Evolutionary conservation across 2,888 invertebrate species (phyloP).

Genomic region (Diabrotica balteata): DNA sequence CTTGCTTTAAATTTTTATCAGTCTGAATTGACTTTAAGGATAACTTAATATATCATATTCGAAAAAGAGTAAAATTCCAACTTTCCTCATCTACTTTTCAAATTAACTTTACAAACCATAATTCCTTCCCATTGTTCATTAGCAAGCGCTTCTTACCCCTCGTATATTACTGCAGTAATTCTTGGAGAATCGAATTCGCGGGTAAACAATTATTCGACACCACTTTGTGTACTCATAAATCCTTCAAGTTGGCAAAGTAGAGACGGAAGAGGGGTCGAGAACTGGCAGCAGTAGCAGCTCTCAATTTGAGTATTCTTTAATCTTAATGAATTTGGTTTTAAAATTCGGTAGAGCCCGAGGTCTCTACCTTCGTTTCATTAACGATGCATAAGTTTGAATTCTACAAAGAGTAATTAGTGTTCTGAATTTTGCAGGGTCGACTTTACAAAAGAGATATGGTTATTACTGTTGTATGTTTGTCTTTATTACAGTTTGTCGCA

Average conservation of each 20-base stretch:
- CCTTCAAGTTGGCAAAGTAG: conserved; percentile 1
- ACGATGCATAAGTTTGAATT: conserved; percentile 5
- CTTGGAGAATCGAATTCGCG: conserved; percentile 4
- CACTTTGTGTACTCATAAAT: conserved; percentile 10
- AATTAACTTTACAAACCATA: no score
- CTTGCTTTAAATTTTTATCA: no score
- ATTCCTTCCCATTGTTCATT: no score
- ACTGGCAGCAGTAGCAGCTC: conserved; percentile 8
- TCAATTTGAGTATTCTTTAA: conserved; percentile 18
- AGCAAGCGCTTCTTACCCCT: not conserved
- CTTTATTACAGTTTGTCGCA: no score
- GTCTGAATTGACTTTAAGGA: no score
- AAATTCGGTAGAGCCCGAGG: conserved; percentile 2
- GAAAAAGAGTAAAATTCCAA: no score
- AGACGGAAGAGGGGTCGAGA: not conserved
- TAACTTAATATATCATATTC: no score
- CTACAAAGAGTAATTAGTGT: conserved; percentile 1
- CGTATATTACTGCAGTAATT: conserved; percentile 8
- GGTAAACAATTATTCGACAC: conserved; percentile 5
- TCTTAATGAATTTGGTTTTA: conserved; percentile 24
- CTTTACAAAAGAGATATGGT: no score
- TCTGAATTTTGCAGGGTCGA: not conserved
- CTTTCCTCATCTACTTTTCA: no score
- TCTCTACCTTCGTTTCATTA: conserved; percentile 6
- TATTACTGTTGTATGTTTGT: no score